Evolutionary conservation across 1,140 invertebrate species (phyloP), one percentile per base, ranked within the genome.

Genomic region (Pseudomyrmex flavicornis): DNA sequence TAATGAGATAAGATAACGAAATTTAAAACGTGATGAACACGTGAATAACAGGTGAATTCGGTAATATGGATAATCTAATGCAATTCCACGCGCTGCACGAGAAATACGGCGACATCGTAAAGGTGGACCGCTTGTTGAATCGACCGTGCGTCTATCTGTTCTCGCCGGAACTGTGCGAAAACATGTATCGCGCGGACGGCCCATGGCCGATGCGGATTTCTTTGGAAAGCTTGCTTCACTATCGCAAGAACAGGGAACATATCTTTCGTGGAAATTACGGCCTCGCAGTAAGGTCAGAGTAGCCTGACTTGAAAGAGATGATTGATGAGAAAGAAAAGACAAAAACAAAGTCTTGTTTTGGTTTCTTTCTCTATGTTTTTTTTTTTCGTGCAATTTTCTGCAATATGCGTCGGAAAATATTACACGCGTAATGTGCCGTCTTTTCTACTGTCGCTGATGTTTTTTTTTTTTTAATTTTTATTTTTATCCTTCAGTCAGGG

Each of bases 401-500:
- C 48, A 22, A 5, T 15, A 65, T 35, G 17, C 2, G 26, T 2
- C 9, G 4, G 12, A 22, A 74, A 52, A 17, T 26, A 46, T 35
- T 12, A n/a, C 52, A 3, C 2, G 35, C 17, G 50, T 13, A 35
- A 66, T n/a, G 2, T 26, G n/a, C 8, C 10, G n/a, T 46, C 20
- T 35, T 17, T 9, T 26, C 3, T 59, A 22, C 17, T 22, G 13
- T 7, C 15, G 48, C 59, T 46, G 50, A 65, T 46, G 17, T 22
- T 22, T 20, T 59, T 10, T 22, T 3, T 10, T 9, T 59, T 3
- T 22, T 0, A 17, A 17, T 61, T 3, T n/a, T 15, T 2, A 2
- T n/a, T 3, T 75, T 13, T 22, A 46, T 12, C n/a, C 82, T 80
- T 68, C 87, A 96, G 95, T 22, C 94, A 95, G 50, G 95, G 95